These are phyloP conservation scores for Cepaea hortensis DNA, from an alignment of 2,888 invertebrate species.

Conservation along the genomic window DNA sequence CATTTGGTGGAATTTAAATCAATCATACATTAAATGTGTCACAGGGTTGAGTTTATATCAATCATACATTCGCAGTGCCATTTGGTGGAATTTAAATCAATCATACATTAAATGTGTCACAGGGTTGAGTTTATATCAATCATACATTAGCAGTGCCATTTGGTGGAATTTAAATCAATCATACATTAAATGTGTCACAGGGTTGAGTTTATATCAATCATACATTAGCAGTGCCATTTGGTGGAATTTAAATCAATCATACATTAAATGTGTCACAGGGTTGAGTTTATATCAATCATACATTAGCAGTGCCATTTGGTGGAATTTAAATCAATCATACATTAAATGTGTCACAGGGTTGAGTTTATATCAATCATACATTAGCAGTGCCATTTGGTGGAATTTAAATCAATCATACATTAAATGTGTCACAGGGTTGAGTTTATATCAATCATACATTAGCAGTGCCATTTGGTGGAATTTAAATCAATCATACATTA, in stretches of 20 bases:
- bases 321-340: not conserved
- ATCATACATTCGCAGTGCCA: not conserved
- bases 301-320: not conserved
- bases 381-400: not conserved
- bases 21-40: too few species aligned
- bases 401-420: not conserved
- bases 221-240: not conserved
- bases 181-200: not conserved
- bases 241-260: not conserved
- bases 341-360: too few species aligned
- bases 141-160: not conserved
- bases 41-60: not conserved
- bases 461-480: not conserved
- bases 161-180: not conserved
- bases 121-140: not conserved
- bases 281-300: not conserved
- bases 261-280: not conserved
- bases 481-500: not conserved
- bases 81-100: not conserved
- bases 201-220: not conserved
- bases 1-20: too few species aligned
- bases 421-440: not conserved
- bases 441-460: not conserved
- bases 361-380: not conserved
- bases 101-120: not conserved